Conservation (phyloP, 1,140 invertebrate species). For the Coptotermes formosanus region DNA sequence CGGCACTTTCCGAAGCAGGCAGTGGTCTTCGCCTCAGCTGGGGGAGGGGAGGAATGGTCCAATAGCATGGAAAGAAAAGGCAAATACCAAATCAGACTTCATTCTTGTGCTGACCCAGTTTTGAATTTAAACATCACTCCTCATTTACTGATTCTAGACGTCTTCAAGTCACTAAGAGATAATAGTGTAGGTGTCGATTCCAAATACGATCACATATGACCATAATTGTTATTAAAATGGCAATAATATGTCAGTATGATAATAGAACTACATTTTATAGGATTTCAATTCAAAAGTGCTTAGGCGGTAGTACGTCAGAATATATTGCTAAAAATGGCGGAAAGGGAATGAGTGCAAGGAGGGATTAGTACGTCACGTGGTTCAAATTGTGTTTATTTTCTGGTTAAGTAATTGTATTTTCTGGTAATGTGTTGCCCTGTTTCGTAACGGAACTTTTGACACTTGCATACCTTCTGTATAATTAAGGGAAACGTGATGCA, state of each 20-base stretch:
- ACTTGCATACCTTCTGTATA: neutral
- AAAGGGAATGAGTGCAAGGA: neutral
- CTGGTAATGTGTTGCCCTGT: neutral
- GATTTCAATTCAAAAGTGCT: conserved; percentile 30
- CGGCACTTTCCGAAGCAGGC: neutral
- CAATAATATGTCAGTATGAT: conserved; percentile 15
- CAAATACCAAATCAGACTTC: neutral
- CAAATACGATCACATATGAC: neutral
- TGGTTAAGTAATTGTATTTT: neutral
- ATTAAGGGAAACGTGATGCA: neutral
- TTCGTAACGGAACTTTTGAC: neutral
- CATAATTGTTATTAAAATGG: neutral
- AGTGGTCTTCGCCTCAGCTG: neutral
- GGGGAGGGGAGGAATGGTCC: no score
- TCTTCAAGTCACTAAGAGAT: neutral
- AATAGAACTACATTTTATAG: conserved; percentile 26
- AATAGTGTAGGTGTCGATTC: neutral
- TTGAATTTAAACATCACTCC: neutral
- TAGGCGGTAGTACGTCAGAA: conserved; percentile 28
- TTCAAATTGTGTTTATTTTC: neutral
- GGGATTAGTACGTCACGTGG: neutral
- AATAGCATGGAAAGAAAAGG: neutral
- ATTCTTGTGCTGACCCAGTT: neutral
- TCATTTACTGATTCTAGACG: neutral
- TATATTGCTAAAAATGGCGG: conserved; percentile 21